Conservation (phyloP, 1,140 invertebrate species). For the Diploscapter pachys region DNA sequence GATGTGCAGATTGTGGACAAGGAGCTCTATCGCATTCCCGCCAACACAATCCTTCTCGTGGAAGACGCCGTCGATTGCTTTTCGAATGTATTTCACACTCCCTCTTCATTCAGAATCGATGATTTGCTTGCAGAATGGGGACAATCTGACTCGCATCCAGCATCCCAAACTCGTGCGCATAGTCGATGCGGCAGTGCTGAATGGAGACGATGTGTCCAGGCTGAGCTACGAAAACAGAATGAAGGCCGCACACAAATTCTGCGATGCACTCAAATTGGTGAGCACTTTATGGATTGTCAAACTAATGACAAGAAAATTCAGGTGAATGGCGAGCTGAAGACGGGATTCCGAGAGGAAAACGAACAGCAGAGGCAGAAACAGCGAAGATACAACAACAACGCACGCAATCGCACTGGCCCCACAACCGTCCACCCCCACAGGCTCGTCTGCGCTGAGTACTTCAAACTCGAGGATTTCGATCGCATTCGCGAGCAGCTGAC, state of each 20-base stretch:
- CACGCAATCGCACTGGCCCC: background rate
- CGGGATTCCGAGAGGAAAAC: background rate
- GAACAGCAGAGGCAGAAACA: background rate
- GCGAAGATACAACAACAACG: background rate
- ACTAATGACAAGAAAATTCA: constrained; percentile 5
- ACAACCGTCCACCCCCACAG: background rate
- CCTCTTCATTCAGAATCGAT: background rate
- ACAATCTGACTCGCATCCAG: background rate
- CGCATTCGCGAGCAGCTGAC: too few species aligned
- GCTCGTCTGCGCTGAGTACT: too few species aligned
- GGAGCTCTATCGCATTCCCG: constrained; percentile 11
- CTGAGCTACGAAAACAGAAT: constrained; percentile 29
- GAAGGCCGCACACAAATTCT: constrained; percentile 38
- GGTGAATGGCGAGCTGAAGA: background rate
- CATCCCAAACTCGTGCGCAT: constrained; percentile 28
- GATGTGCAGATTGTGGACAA: background rate
- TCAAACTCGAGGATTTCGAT: too few species aligned
- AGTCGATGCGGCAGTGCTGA: constrained; percentile 34
- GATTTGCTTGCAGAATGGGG: background rate
- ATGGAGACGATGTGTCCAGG: constrained; percentile 38
- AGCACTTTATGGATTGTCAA: background rate
- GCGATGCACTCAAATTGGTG: constrained; percentile 22
- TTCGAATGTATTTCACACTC: too few species aligned
- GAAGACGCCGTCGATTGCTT: background rate
- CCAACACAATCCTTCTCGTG: constrained; percentile 22